A percentile compares a stretch with the other conserved stretches of the same genome.
These are phyloP conservation scores for Iguana delicatissima DNA, from an alignment of 2,797 vertebrate species.

Conservation along the genomic window DNA sequence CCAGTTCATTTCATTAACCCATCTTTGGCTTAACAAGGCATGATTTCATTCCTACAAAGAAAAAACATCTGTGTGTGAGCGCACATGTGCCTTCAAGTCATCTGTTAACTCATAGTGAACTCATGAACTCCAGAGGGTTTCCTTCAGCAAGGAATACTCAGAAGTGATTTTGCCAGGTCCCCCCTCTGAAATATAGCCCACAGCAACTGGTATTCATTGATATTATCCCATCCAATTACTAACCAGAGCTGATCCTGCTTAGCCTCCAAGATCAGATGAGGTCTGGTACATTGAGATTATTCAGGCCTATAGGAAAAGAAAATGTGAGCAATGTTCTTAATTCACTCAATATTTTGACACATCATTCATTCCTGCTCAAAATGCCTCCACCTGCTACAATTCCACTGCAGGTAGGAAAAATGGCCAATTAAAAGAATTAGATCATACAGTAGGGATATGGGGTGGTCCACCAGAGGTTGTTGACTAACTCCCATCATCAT, in stretches of 20 bases:
- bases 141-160: too few relatives aligned
- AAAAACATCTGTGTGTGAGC: too few relatives aligned
- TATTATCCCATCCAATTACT: too few relatives aligned
- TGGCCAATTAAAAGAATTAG: background rate
- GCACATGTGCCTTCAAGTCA: too few relatives aligned
- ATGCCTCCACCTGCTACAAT: background rate
- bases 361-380: slow-evolving; percentile 15
- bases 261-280: too few relatives aligned
- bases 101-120: too few relatives aligned
- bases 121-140: background rate
- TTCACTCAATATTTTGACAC: slow-evolving; percentile 5
- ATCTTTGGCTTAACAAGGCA: background rate
- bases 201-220: too few relatives aligned
- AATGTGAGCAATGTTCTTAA: background rate
- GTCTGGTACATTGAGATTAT: too few relatives aligned
- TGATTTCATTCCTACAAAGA: background rate
- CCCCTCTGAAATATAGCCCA: background rate
- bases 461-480: too few relatives aligned
- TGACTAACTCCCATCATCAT: too few relatives aligned
- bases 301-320: background rate
- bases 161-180: too few relatives aligned
- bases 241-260: too few relatives aligned
- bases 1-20: background rate
- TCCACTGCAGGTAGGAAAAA: background rate
- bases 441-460: background rate